Evolutionary conservation across 2,888 invertebrate species (phyloP), one percentile per base, ranked within the genome.

Genomic region (Philhelius pedissequus): DNA sequence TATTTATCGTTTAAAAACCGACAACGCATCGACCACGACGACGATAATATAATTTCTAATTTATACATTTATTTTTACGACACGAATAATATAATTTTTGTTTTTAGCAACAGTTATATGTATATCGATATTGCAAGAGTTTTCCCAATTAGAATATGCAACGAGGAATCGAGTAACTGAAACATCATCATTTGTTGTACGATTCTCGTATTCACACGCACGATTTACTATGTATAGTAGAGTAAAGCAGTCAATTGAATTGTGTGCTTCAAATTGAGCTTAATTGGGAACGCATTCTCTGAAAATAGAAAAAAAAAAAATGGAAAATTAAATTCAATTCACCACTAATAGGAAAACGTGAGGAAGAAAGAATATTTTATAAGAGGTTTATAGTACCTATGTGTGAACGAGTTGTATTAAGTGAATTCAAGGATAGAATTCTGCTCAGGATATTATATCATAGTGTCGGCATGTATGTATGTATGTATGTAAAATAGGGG

Each of bases 91-190:
- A 20, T 43, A 22, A 4, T 40, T 48, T 40, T 40, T 40, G n/a
- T 40, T 35, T 35, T 32, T 45, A 45, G 20, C 20, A 32, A 48
- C 48, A 32, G 27, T 64, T 64, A 22, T 18, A 20, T 1, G n/a
- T 27, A 56, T n/a, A 18, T 48, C 15, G 40, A 43, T 66, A 48
- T 56, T 20, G 45, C 48, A 18, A 43, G 54, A 35, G 66, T 68
- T 64, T 43, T 68, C 22, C 54, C 75, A 62, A 75, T 75, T 81
- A 40, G 54, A 81, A 70, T 64, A 32, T 66, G 64, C 48, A 74
- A 70, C 43, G 40, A 48, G 27, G 30, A 40, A 54, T 27, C 11
- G 18, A 35, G 20, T 30, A 56, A 38, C 48, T 18, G 40, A 25
- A 64, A 9, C 70, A 75, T 70, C 80, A 58, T 79, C 43, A 52